Evolutionary conservation across 2,888 invertebrate species (phyloP).

Genomic region (Acleris laterana): DNA sequence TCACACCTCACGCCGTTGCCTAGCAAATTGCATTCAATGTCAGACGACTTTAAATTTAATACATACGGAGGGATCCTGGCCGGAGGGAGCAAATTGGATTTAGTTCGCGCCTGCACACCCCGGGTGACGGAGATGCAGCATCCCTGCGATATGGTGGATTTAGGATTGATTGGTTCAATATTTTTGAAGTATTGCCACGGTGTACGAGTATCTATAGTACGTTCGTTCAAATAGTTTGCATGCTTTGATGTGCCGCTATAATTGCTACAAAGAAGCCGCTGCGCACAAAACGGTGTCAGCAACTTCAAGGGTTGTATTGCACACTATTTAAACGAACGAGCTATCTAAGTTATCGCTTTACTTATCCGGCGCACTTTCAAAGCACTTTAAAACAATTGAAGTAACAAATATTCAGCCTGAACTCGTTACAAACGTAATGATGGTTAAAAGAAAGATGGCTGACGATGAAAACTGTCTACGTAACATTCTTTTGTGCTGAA

Average conservation of each 20-base stretch:
- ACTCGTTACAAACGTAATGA: neutral
- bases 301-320: too few relatives aligned
- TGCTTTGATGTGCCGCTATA: too few relatives aligned
- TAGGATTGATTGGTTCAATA: too few relatives aligned
- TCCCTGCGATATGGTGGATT: neutral
- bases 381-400: too few relatives aligned
- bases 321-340: too few relatives aligned
- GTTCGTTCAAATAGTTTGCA: too few relatives aligned
- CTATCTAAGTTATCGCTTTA: too few relatives aligned
- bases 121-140: neutral
- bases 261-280: too few relatives aligned
- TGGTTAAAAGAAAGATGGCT: neutral
- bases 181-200: too few relatives aligned
- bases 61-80: conserved; percentile 30
- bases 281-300: too few relatives aligned
- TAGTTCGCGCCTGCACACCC: conserved; percentile 37
- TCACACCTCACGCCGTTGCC: conserved; percentile 16
- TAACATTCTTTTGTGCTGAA: conserved; percentile 4
- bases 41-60: conserved; percentile 41
- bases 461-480: neutral
- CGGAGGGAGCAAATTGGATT: conserved; percentile 49
- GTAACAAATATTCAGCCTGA: neutral
- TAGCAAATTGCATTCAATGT: conserved; percentile 34
- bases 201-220: too few relatives aligned
- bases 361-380: too few relatives aligned